These are phyloP conservation scores for Rhagoletis pomonella DNA, from an alignment of 1,140 invertebrate species.

Conservation along the genomic window DNA sequence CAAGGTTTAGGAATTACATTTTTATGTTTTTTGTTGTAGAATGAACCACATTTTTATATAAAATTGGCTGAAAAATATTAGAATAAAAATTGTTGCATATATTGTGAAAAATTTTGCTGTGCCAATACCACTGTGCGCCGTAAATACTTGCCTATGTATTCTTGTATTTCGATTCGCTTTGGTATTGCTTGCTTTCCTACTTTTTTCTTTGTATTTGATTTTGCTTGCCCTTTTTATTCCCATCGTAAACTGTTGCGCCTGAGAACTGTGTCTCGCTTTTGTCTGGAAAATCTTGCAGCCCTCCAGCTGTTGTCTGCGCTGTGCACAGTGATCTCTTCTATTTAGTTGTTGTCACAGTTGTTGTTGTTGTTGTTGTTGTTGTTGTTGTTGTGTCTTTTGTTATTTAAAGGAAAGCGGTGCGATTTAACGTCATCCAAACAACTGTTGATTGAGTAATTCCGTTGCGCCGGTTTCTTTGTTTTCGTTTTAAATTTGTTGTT, in stretches of 20 bases:
- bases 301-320: conserved; percentile 31
- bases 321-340: background rate
- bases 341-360: too few relatives aligned
- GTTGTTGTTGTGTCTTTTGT: background rate
- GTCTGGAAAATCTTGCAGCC: conserved; percentile 25
- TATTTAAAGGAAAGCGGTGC: conserved; percentile 21
- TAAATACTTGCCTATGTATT: background rate
- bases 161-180: background rate
- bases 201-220: background rate
- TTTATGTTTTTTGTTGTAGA: too few relatives aligned
- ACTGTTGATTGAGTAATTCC: conserved; percentile 44
- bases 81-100: too few relatives aligned
- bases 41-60: too few relatives aligned
- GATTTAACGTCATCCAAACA: conserved; percentile 17
- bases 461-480: background rate
- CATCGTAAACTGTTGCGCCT: conserved; percentile 48
- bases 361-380: background rate
- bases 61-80: too few relatives aligned
- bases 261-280: conserved; percentile 43
- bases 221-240: conserved; percentile 41
- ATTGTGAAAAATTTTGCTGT: too few relatives aligned
- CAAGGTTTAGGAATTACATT: too few relatives aligned
- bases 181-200: background rate
- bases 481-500: background rate
- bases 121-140: too few relatives aligned